Conservation (phyloP, 2,113 vertebrate species). For the Scolopax mira region DNA sequence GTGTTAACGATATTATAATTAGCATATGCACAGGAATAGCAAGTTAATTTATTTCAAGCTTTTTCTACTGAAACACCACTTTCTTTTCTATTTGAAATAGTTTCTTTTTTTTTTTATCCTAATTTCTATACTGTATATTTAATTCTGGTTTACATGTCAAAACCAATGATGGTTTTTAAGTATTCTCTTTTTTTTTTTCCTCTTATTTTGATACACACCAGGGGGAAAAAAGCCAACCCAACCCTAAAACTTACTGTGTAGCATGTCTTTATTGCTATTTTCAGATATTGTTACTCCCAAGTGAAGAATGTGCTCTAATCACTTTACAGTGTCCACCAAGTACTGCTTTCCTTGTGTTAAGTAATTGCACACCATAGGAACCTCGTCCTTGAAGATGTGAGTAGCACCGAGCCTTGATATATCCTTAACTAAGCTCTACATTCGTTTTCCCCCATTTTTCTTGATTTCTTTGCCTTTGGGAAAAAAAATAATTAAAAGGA, state of each 20-base stretch:
- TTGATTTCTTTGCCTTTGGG: neutral
- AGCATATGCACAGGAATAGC: neutral
- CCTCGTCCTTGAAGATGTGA: neutral
- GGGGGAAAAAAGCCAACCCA: neutral
- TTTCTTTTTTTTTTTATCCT: neutral
- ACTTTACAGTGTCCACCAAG: neutral
- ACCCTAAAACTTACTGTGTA: neutral
- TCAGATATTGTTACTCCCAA: neutral
- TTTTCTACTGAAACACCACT: neutral
- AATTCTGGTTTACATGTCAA: neutral
- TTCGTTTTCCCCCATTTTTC: neutral
- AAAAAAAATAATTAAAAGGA: neutral
- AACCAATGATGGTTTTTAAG: neutral
- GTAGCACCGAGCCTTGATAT: neutral
- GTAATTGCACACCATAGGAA: neutral
- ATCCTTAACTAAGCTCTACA: neutral
- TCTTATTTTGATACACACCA: neutral
- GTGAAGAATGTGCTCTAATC: neutral
- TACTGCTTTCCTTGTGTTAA: neutral
- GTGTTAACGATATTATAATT: neutral
- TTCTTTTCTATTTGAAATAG: neutral
- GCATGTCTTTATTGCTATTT: neutral
- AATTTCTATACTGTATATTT: neutral
- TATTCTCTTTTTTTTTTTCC: neutral
- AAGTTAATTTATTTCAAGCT: neutral